These are phyloP conservation scores for Lycaena phlaeas DNA, from an alignment of 2,888 invertebrate species.

Conservation along the genomic window DNA sequence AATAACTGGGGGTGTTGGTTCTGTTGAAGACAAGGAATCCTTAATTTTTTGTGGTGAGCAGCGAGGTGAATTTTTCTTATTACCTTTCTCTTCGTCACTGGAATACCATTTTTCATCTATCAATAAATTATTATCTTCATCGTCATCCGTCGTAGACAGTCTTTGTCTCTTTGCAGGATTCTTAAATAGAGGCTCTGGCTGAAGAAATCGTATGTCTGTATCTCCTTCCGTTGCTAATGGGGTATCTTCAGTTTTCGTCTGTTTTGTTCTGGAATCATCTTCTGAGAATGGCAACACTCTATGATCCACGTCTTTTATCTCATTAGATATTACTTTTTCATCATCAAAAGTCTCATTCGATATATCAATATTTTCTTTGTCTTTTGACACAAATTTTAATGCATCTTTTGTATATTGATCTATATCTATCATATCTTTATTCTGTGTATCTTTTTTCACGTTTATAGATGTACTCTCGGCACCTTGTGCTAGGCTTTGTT, in stretches of 20 bases:
- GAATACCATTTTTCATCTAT: constrained; percentile 84
- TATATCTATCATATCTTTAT: constrained; percentile 63
- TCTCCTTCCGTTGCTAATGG: constrained; percentile 42
- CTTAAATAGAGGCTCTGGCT: constrained; percentile 61
- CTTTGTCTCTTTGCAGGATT: constrained; percentile 58
- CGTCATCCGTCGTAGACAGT: constrained; percentile 70
- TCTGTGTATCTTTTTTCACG: constrained; percentile 33
- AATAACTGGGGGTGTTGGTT: constrained; percentile 63
- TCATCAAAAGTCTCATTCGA: constrained; percentile 49
- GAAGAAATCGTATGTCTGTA: constrained; percentile 61
- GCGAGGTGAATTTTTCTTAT: constrained; percentile 48
- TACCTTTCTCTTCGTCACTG: constrained; percentile 80
- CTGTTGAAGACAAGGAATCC: constrained; percentile 34
- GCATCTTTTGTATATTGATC: constrained; percentile 71
- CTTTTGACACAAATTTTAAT: constrained; percentile 60
- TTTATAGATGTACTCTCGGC: constrained; percentile 28
- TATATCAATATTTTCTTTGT: constrained; percentile 61
- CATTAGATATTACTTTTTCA: constrained; percentile 38
- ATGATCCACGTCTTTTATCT: constrained; percentile 64
- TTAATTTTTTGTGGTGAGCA: constrained; percentile 40
- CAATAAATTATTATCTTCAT: constrained; percentile 72
- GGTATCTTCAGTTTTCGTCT: constrained; percentile 29
- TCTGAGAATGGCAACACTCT: constrained; percentile 59
- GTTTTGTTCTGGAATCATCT: constrained; percentile 33
- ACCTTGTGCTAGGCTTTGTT: constrained; percentile 31